Evolutionary conservation across 2,888 invertebrate genomes (phyloP).

Genomic region (Norana najaformis): DNA sequence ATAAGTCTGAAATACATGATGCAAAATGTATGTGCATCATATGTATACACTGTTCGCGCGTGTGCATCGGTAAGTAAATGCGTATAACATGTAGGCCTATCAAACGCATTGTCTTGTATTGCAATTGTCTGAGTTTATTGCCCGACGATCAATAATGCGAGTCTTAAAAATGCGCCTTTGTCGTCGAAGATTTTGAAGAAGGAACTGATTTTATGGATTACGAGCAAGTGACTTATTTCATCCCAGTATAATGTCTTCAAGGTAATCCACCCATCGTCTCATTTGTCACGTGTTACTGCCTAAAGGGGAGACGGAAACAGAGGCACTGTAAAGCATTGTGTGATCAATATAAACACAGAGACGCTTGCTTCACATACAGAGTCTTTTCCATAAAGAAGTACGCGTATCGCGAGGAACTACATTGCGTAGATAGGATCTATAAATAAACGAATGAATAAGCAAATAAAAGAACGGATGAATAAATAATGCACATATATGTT

Average conservation of each 20-base stretch:
- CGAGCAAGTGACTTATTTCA: slow-evolving; percentile 17
- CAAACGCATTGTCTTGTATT: too few relatives aligned
- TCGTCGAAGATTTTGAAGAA: neutral
- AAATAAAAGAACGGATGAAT: neutral
- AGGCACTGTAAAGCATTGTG: neutral
- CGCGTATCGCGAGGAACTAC: neutral
- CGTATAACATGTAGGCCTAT: neutral
- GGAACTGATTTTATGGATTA: slow-evolving; percentile 23
- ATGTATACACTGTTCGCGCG: neutral
- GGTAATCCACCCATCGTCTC: slow-evolving; percentile 7
- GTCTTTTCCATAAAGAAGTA: neutral
- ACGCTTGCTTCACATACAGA: neutral
- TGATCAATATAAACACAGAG: neutral
- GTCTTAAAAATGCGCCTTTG: neutral
- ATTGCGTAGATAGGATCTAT: neutral
- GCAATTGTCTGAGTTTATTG: neutral
- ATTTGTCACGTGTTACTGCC: neutral
- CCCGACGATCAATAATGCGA: neutral
- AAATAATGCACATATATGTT: too few relatives aligned
- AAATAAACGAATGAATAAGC: neutral
- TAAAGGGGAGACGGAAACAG: neutral
- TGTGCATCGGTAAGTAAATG: neutral
- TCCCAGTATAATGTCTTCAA: neutral
- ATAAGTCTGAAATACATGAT: too few relatives aligned
- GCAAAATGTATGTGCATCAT: too few relatives aligned